Evolutionary conservation across 2,888 invertebrate genomes (phyloP).

Genomic region (Troglohyphantes excavatus): DNA sequence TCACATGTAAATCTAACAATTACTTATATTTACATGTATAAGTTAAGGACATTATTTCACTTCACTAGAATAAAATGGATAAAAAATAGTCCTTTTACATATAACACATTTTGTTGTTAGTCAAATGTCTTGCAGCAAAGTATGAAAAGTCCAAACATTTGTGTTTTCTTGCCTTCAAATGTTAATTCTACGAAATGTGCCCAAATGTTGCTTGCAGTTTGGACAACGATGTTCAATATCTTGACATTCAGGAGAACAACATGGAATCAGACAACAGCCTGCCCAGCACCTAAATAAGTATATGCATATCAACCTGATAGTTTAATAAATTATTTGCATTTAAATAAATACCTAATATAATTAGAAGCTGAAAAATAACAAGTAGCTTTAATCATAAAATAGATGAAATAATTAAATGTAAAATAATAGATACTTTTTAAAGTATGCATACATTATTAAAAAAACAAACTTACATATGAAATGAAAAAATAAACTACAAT

Average conservation of each 20-base stretch:
- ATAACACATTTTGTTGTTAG: conserved; percentile 31
- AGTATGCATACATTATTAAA: too few species aligned
- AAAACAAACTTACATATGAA: too few species aligned
- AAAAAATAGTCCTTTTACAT: conserved; percentile 51
- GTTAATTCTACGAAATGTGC: conserved; percentile 84
- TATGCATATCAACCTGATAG: too few species aligned
- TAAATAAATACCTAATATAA: too few species aligned
- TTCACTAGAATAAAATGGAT: conserved; percentile 52
- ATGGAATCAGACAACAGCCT: conserved; percentile 95
- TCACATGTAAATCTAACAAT: conserved; percentile 34
- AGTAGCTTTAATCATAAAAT: too few species aligned
- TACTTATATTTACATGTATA: conserved; percentile 36
- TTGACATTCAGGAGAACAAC: conserved; percentile 95
- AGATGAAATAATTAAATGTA: too few species aligned
- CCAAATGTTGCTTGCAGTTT: conserved; percentile 91
- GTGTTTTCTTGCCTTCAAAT: conserved; percentile 19
- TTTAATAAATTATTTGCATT: too few species aligned
- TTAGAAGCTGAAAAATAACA: too few species aligned
- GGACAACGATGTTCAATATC: conserved; percentile 95
- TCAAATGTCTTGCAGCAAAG: conserved; percentile 29
- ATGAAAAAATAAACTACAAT: too few species aligned
- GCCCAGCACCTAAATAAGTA: conserved; percentile 87
- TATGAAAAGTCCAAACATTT: background rate
- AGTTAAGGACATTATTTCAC: conserved; percentile 8
- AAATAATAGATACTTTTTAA: too few species aligned